These are phyloP conservation scores for Meleagris gallopavo DNA, from an alignment of 2,113 vertebrate species.

Conservation along the genomic window DNA sequence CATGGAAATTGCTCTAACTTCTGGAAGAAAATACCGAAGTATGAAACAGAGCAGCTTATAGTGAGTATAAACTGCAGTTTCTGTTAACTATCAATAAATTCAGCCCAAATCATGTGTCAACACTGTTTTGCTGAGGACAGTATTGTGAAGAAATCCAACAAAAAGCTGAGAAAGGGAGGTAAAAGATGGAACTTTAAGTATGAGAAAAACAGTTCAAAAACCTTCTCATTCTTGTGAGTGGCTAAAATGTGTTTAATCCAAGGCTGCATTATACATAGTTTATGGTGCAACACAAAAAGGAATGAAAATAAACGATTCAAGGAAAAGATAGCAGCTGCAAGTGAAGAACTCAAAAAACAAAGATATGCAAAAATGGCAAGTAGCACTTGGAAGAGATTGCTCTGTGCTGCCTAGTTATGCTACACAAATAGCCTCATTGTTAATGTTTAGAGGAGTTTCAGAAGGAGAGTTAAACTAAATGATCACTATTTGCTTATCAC, in stretches of 20 bases:
- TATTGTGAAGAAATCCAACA: background rate
- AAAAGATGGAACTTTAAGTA: background rate
- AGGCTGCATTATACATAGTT: background rate
- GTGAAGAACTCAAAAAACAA: background rate
- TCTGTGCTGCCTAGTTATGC: background rate
- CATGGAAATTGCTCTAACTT: background rate
- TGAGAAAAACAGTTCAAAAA: fast-evolving
- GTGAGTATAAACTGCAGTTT: background rate
- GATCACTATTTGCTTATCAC: background rate
- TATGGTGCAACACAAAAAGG: background rate
- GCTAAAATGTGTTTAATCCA: background rate
- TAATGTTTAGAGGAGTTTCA: background rate
- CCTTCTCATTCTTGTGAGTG: background rate
- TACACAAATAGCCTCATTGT: background rate
- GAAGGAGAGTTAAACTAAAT: background rate
- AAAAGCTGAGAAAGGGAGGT: background rate
- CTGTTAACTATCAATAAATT: background rate
- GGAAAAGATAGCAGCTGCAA: background rate
- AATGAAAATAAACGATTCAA: background rate
- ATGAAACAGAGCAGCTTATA: background rate
- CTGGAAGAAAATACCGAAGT: background rate
- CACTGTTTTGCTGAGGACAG: background rate
- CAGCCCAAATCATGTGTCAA: background rate
- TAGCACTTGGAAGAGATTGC: background rate
- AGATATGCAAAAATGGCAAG: background rate